phyloP scores from a whole-genome alignment of 2,113 vertebrate species.

The Physeter macrocephalus region DNA sequence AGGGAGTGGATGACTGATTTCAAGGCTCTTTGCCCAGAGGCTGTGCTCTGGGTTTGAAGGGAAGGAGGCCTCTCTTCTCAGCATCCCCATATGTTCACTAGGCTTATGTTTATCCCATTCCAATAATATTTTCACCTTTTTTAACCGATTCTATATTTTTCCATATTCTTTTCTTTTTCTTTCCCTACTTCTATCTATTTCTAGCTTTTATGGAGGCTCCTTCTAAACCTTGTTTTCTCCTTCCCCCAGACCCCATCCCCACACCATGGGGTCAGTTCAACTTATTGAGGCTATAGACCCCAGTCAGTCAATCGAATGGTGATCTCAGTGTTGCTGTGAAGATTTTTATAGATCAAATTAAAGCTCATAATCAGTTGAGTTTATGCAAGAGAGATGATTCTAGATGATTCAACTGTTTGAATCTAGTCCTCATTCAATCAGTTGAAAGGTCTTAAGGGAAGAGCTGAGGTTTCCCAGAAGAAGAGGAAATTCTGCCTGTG shows the following conservation, averaged over 20 bases:
- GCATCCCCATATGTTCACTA: background rate
- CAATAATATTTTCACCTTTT: no score
- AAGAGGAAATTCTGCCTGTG: background rate
- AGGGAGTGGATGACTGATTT: fast-evolving
- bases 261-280: fast-evolving
- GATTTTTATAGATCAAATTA: background rate
- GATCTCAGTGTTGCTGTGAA: background rate
- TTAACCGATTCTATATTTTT: no score
- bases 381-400: background rate
- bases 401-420: no score
- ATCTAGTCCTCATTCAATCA: background rate
- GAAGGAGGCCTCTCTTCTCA: no score
- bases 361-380: background rate
- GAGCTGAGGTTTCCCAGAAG: background rate
- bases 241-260: no score
- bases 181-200: background rate
- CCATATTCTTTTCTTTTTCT: background rate
- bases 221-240: fast-evolving
- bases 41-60: background rate
- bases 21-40: fast-evolving
- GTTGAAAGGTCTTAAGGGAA: background rate
- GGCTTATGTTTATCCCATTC: background rate
- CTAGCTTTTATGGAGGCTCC: background rate
- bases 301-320: fast-evolving
- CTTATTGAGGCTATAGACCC: background rate